Percentiles rank a stretch among this genome's conserved stretches.
phyloP scores from a whole-genome alignment of 2,888 invertebrate genomes.

The Xestobium rufovillosum region DNA sequence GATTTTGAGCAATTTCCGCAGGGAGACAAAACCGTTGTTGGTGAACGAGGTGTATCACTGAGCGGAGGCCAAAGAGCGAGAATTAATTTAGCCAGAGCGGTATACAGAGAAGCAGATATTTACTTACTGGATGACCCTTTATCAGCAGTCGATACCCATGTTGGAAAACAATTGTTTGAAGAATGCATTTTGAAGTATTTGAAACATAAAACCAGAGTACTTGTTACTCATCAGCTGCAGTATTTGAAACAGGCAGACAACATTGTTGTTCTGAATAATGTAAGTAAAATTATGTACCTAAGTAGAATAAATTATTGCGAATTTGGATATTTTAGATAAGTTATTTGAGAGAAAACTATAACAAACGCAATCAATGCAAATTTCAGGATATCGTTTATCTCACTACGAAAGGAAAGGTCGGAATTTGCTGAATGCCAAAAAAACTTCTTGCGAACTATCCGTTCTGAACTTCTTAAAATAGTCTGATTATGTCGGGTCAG shows the following conservation, averaged over 20 bases:
- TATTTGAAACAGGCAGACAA: conserved; percentile 58
- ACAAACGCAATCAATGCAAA: too few species aligned
- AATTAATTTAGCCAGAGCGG: conserved; percentile 64
- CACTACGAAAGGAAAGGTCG: too few species aligned
- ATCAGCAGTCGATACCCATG: conserved; percentile 68
- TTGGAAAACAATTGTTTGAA: conserved; percentile 63
- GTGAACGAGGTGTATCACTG: conserved; percentile 66
- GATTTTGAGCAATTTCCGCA: conserved; percentile 64
- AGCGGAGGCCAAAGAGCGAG: conserved; percentile 75
- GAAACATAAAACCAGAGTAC: conserved; percentile 56
- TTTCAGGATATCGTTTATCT: too few species aligned
- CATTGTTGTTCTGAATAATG: conserved; percentile 57
- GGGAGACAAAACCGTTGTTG: conserved; percentile 66
- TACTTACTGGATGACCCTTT: conserved; percentile 72
- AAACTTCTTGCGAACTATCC: too few species aligned
- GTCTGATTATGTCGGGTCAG: too few species aligned
- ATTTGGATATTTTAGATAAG: too few species aligned
- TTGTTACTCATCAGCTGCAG: conserved; percentile 77
- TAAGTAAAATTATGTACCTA: background rate
- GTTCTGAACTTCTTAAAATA: too few species aligned
- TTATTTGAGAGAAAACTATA: too few species aligned
- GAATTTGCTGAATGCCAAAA: too few species aligned
- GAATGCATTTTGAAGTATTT: conserved; percentile 53
- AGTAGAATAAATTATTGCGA: too few species aligned
- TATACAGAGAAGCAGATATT: conserved; percentile 66